Base-by-base conservation (phyloP, 2,888 invertebrate genomes). In the Taenaris catops region DNA sequence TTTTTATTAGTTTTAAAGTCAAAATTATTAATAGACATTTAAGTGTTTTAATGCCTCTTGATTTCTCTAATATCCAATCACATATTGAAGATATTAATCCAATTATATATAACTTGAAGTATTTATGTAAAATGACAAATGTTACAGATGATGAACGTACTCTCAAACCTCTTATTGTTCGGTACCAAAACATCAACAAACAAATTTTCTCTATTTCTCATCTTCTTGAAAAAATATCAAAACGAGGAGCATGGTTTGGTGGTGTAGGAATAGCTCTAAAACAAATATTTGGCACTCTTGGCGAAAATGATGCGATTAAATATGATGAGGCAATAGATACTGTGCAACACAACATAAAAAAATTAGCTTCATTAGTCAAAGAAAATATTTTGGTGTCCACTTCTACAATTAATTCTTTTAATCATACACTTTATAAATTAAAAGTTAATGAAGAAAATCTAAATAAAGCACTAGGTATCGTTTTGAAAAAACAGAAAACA, bases 271-370 rank as follows among this genome's bases (percentile, higher is more conserved):
- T 43, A 3, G 10, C 44, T 1, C 29, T 44, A 4, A 54, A 53
- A 46, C 31, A 41, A 9, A 31, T 53, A n/a, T 51, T 51, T 24
- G 53, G 52, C 1, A 48, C 53, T 17, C 16, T 53, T 12, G 45
- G 53, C 8, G 51, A 53, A 34, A 25, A 51, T 4, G 51, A 53
- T 23, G 51, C 38, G 6, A 6, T 48, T 0, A 44, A 28, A 16
- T 53, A 50, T 25, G 33, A 53, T 17, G 20, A 41, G 0, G 47
- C 50, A 2, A 49, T 55, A 7, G 9, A 32, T 9, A 12, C 9
- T 12, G 1, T 49, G 8, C 38, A 49, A 23, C 25, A 42, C 9
- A 21, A 43, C n/a, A 11, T 40, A 9, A 48, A 45, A 10, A 34
- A 21, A 9, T 24, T 48, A 14, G 32, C 6, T 9, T 16, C 8